Evolutionary conservation across 2,113 vertebrate species (phyloP), one percentile per base, ranked within the genome.

Genomic region (Pitta sordida): DNA sequence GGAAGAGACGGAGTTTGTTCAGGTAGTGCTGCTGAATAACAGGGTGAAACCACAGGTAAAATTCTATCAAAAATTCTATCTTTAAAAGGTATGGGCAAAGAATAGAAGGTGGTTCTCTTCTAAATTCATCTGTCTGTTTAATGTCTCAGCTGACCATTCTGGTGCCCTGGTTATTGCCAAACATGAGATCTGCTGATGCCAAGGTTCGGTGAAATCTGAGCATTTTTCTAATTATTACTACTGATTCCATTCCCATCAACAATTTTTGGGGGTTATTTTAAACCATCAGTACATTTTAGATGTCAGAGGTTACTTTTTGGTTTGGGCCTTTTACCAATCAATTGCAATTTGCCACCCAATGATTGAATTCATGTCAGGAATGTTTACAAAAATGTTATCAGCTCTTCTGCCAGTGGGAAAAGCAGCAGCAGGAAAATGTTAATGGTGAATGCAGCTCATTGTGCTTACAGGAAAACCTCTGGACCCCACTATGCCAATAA

Each of bases 391-490:
- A 77, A 51, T 10, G 7, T 63, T 53, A 15, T 15, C 39, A 59
- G 39, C 64, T 81, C 16, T n/a, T 29, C 30, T 60, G 43, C 69
- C 34, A 23, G 21, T 27, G 22, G 55, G n/a, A 48, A 74, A 65
- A 93, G 48, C 34, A 53, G 59, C 36, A 51, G 13, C 6, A 75
- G 5, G 43, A 11, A 36, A 53, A 21, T 44, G 46, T 70, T 77
- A 74, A 71, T 20, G 18, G 51, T 78, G 49, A 65, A 14, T 64
- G 12, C 29, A 53, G 24, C 36, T 83, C 22, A 30, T 59, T 90
- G 46, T 91, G 16, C 71, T 92, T 46, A 41, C 93, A 97, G 96
- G 95, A 41, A 95, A 92, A 39, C 91, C 97, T 84, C 94, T 95
- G 68, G 83, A 96, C 58, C 95, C 96, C 10, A n/a, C 71, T 9